Conservation (phyloP, 2,113 vertebrate species). For the Felis catus region DNA sequence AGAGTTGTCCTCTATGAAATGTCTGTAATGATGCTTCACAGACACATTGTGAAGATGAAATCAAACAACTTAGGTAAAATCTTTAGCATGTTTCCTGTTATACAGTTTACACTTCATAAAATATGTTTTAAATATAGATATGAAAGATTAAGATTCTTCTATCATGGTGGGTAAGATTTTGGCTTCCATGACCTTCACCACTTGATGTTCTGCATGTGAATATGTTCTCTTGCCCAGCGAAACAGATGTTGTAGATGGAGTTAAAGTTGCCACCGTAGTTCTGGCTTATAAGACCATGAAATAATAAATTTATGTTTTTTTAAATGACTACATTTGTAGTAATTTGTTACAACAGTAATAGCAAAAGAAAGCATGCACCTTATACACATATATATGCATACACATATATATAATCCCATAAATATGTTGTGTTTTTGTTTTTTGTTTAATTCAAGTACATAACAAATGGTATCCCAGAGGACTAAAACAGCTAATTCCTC, state of each 20-base stretch:
- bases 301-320: background rate
- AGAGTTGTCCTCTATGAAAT: background rate
- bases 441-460: conserved; percentile 42
- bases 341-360: background rate
- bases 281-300: background rate
- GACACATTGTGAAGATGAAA: background rate
- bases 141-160: background rate
- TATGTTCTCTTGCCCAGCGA: background rate
- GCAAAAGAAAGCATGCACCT: background rate
- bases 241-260: background rate
- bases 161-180: background rate
- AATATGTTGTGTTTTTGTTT: background rate
- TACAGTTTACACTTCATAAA: background rate
- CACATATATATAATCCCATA: background rate
- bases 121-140: background rate
- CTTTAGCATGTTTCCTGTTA: background rate
- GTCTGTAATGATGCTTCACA: background rate
- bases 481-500: conserved; percentile 38
- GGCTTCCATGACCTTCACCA: background rate
- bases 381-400: background rate
- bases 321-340: background rate
- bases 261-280: background rate
- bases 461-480: conserved; percentile 37
- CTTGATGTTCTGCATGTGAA: background rate
- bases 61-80: background rate